Evolutionary conservation across 2,888 invertebrate genomes (phyloP).

Genomic region (Heliconius charithonia): DNA sequence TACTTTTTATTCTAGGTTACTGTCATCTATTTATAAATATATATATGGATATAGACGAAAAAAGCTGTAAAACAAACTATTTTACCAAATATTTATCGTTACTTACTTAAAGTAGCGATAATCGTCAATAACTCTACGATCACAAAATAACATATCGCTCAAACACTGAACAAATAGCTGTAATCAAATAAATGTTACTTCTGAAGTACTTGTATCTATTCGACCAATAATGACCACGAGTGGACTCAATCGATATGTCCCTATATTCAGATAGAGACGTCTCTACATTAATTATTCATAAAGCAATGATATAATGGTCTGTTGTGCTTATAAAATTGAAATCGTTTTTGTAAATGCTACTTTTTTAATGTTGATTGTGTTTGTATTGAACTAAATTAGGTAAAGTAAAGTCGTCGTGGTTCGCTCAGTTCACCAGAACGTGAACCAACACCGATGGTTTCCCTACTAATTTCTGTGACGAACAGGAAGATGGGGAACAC

Average conservation of each 20-base stretch:
- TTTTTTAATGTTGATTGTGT: no score
- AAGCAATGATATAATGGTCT: no score
- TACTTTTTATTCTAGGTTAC: background rate
- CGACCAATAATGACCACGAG: background rate
- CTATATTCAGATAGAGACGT: background rate
- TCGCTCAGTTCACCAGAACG: no score
- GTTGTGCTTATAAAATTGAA: no score
- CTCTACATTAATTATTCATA: background rate
- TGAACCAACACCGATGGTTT: no score
- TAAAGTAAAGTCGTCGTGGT: no score
- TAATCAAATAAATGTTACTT: constrained; percentile 10
- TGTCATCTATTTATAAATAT: background rate
- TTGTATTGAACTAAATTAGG: no score
- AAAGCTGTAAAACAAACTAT: background rate
- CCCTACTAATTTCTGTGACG: no score
- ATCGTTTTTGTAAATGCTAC: no score
- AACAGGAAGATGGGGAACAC: no score
- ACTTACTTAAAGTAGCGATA: background rate
- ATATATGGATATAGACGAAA: background rate
- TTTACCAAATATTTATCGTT: background rate
- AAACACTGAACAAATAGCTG: constrained; percentile 15
- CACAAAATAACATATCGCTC: background rate
- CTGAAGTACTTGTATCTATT: background rate
- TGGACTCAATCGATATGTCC: background rate
- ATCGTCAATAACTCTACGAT: background rate